Base-by-base conservation (phyloP, 2,888 invertebrate genomes). In the Nycteola revayana region DNA sequence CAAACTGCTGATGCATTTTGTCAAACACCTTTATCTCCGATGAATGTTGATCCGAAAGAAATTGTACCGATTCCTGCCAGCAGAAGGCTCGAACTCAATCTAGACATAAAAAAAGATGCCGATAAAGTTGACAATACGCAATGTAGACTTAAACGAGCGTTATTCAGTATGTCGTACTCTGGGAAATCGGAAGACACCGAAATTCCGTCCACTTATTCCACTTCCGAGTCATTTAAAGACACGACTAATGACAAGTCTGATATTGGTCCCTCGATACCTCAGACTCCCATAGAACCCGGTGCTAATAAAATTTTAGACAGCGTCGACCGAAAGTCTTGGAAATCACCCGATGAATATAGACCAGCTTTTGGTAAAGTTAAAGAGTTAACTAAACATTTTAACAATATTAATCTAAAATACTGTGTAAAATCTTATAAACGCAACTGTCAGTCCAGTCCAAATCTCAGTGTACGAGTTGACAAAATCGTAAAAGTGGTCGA, bases 321-420 rank as follows among this genome's bases (percentile, higher is more conserved):
- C 33, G 72, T 75, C 26, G 78, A 84, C 36, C 74, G 78, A 28
- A 92, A 92, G 50, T 92, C 91, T 9, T 93, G 93, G 93, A 92
- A 91, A 57, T 93, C 93, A 0, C 93, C 93, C 0, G 93, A 93
- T 52, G 93, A 93, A 54, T 92, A 91, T 31, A 78, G 93, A 36
- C 90, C 93, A 9, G 92, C 93, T 0, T 90, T 90, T 37, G 94
- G 94, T 1, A 91, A 92, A 69, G 94, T 94, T 0, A 93, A 92
- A 37, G 93, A 92, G 23, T 78, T 95, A 38, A 90, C 94, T 0
- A 92, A 92, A 63, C 93, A 92, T 69, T 95, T 94, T 50, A 90
- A 93, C 52, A 73, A 82, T 49, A 86, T 89, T 11, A 85, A 88
- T 55, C 66, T 89, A 11, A 78, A 49, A 22, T 87, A 88, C 49